These are phyloP conservation scores for Anser cygnoides DNA, from an alignment of 2,113 vertebrate genomes.

Conservation along the genomic window DNA sequence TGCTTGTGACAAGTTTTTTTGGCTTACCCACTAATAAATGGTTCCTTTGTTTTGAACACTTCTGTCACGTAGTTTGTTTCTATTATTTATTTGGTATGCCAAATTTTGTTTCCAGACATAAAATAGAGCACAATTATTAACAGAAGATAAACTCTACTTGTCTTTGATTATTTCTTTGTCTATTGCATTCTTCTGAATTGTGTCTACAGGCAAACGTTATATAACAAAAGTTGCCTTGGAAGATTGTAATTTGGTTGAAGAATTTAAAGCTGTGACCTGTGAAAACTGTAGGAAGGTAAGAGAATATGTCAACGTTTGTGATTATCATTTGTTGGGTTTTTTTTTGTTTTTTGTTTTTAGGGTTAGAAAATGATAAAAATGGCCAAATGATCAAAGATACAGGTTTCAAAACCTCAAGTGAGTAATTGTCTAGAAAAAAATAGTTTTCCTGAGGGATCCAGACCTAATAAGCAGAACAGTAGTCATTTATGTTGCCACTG, in stretches of 20 bases:
- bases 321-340: background rate
- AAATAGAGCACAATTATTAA: background rate
- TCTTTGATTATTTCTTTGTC: background rate
- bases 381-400: background rate
- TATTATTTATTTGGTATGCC: background rate
- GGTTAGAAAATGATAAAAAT: background rate
- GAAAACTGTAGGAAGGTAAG: conserved; percentile 74
- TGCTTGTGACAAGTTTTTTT: background rate
- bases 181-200: background rate
- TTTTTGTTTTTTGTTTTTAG: rapidly evolving
- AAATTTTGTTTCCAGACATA: background rate
- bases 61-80: background rate
- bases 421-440: background rate
- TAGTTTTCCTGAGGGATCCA: background rate
- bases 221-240: conserved; percentile 76
- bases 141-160: background rate
- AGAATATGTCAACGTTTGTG: background rate
- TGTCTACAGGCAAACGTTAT: conserved; percentile 73
- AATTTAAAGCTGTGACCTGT: conserved; percentile 50
- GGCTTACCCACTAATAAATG: background rate
- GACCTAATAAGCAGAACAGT: background rate
- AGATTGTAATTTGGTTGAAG: conserved; percentile 65
- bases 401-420: background rate
- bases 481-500: background rate
- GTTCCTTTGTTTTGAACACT: background rate